Evolutionary conservation across 2,888 invertebrate genomes (phyloP), one percentile per base, ranked within the genome.

Genomic region (Phlogophora meticulosa): DNA sequence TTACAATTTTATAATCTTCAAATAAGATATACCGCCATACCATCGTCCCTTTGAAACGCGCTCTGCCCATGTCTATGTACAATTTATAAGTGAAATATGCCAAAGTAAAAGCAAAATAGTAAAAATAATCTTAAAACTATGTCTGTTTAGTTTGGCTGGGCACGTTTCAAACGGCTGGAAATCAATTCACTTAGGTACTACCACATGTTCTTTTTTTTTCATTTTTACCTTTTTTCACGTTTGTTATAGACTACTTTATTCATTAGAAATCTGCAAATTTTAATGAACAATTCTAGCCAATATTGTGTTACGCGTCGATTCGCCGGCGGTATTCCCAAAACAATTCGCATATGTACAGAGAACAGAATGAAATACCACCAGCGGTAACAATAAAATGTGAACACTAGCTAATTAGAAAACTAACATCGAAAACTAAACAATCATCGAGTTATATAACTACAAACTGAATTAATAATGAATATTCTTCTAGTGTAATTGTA

Each of bases 381-480:
- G 68, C 81, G 77, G 75, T 81, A 69, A 73, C 84, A 83, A 87
- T 86, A 81, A 85, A 86, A 87, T 81, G 88, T 88, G 89, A 89
- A 90, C 85, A 83, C 90, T 93, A 92, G 88, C 90, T 91, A 89
- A 88, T 87, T 87, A 90, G 84, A 86, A 88, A 92, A 91, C 93
- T 93, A 92, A 92, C 91, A 92, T 92, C 88, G 81, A 92, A 91
- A 91, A 90, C 90, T 91, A 92, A 91, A 86, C 89, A 89, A 89
- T 88, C 86, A 87, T 87, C 79, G 88, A 88, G 88, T 83, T 79
- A 80, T 65, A 75, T 82, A 79, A 81, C 84, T 78, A 84, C 73
- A 78, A 78, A 80, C 78, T 80, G 79, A 83, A 84, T 82, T 78
- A 82, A 79, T 83, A 70, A 72, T 76, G 64, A 76, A 70, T 75